These are phyloP conservation scores for Hipparchia semele DNA, from an alignment of 2,888 invertebrate species.

Conservation along the genomic window DNA sequence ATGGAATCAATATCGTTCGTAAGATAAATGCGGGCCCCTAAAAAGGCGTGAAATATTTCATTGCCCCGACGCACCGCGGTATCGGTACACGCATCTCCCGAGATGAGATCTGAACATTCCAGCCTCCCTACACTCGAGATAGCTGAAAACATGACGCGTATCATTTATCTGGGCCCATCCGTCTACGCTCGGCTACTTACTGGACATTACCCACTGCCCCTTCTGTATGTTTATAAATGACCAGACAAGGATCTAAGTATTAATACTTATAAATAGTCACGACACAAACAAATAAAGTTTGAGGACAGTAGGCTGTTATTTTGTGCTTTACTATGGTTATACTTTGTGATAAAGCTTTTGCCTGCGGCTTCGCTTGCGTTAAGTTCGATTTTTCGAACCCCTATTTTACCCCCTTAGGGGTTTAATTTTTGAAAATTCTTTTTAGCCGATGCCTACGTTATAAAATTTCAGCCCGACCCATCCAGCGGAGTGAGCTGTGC, in stretches of 20 bases:
- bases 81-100: slow-evolving; percentile 32
- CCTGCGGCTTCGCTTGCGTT: too few relatives aligned
- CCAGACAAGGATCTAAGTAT: slow-evolving; percentile 15
- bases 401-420: too few relatives aligned
- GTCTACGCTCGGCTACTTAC: slow-evolving; percentile 40
- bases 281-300: background rate
- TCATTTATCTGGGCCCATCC: slow-evolving; percentile 41
- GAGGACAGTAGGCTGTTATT: background rate
- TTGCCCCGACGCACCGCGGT: slow-evolving; percentile 59
- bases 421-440: too few relatives aligned
- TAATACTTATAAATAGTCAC: slow-evolving; percentile 14
- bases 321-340: background rate
- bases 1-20: slow-evolving; percentile 4
- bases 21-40: slow-evolving; percentile 16
- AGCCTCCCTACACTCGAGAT: slow-evolving; percentile 56
- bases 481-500: too few relatives aligned
- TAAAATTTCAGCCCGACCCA: too few relatives aligned
- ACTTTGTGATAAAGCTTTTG: too few relatives aligned
- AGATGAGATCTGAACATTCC: slow-evolving; percentile 40
- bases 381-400: too few relatives aligned
- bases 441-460: too few relatives aligned
- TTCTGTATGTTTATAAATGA: slow-evolving; percentile 22
- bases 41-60: slow-evolving; percentile 48
- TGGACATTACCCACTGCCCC: slow-evolving; percentile 23
- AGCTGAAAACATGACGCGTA: slow-evolving; percentile 37